Evolutionary conservation across 1,140 invertebrate species (phyloP).

Genomic region (Ips typographus): DNA sequence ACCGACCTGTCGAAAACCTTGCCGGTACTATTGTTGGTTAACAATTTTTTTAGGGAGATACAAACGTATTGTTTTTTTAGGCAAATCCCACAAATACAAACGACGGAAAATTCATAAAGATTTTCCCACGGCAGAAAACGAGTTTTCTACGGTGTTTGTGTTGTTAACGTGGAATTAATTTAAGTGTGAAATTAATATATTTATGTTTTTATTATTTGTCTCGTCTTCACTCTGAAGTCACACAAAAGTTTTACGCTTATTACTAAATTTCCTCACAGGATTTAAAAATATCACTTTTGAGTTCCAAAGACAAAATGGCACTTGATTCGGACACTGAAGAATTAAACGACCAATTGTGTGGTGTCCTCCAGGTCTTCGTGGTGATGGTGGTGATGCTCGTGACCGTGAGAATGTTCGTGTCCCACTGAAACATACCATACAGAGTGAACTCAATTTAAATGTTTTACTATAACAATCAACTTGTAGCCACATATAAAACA

Average conservation of each 20-base stretch:
- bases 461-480: too few relatives aligned
- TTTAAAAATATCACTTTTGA: too few relatives aligned
- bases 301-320: too few relatives aligned
- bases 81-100: not conserved
- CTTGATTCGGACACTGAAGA: too few relatives aligned
- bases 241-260: too few relatives aligned
- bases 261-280: too few relatives aligned
- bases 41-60: not conserved
- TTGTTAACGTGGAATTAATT: slow-evolving; percentile 18
- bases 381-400: slow-evolving; percentile 16
- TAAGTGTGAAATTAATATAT: not conserved
- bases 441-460: too few relatives aligned
- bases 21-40: not conserved
- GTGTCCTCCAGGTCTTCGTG: slow-evolving; percentile 1
- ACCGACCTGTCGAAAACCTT: not conserved
- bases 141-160: slow-evolving; percentile 17
- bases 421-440: slow-evolving; percentile 5
- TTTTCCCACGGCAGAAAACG: not conserved
- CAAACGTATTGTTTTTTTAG: not conserved
- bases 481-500: not conserved
- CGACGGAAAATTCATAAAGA: slow-evolving; percentile 3
- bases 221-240: too few relatives aligned
- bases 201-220: too few relatives aligned
- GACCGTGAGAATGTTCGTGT: slow-evolving; percentile 17
- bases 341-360: not conserved